A percentile compares a stretch with the other conserved stretches of the same genome.
Conservation (phyloP, 2,113 vertebrate genomes). For the Etheostoma cragini region DNA sequence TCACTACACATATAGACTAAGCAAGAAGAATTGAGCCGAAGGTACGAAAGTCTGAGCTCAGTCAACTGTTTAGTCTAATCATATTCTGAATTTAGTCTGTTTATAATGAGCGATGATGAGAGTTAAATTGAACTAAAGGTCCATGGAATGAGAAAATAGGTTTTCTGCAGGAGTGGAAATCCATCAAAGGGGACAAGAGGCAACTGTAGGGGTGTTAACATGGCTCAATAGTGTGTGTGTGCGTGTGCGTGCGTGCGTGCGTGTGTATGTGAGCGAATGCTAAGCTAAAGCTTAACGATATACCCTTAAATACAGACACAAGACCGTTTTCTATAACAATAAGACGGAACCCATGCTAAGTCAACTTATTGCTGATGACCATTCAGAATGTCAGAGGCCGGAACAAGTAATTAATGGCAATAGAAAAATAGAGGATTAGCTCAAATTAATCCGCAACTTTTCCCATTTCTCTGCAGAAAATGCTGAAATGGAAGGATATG, state of each 20-base stretch:
- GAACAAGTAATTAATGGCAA: constrained; percentile 79
- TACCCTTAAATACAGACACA: constrained; percentile 32
- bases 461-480: constrained; percentile 74
- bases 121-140: constrained; percentile 41
- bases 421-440: constrained; percentile 74
- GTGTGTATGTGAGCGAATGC: neutral
- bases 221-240: constrained; percentile 20
- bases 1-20: constrained; percentile 16
- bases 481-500: constrained; percentile 70
- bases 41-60: constrained; percentile 15
- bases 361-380: constrained; percentile 67
- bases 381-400: constrained; percentile 66
- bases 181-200: constrained; percentile 47
- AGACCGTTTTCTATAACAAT: constrained; percentile 39
- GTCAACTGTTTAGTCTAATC: constrained; percentile 20
- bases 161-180: constrained; percentile 39
- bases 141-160: constrained; percentile 38
- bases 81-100: constrained; percentile 20
- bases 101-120: constrained; percentile 41
- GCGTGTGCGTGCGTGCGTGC: neutral
- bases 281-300: constrained; percentile 5
- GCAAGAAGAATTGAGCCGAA: neutral
- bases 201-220: constrained; percentile 18
- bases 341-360: constrained; percentile 24
- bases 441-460: constrained; percentile 78